Percentiles rank a stretch among this genome's conserved stretches.
phyloP scores from a whole-genome alignment of 1,140 invertebrate species.

The Helicoverpa armigera region DNA sequence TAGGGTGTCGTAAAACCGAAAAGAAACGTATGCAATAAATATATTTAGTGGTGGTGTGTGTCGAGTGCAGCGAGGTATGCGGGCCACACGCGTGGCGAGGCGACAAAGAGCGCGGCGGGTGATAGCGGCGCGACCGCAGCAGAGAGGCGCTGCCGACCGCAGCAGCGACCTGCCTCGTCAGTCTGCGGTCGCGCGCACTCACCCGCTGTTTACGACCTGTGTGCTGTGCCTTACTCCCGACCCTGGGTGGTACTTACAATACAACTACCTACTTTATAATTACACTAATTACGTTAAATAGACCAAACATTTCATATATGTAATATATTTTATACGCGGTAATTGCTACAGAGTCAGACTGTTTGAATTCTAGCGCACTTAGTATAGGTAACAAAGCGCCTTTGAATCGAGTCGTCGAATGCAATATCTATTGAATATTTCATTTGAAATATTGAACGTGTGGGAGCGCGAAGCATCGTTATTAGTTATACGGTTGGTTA shows the following conservation, averaged over 20 bases:
- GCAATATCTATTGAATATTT: conserved; percentile 73
- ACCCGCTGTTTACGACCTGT: conserved; percentile 55
- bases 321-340: background rate
- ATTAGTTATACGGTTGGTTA: conserved; percentile 49
- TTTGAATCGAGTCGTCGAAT: conserved; percentile 69
- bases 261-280: background rate
- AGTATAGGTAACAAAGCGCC: conserved; percentile 62
- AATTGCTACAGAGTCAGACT: background rate
- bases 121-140: conserved; percentile 52
- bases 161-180: conserved; percentile 50
- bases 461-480: conserved; percentile 59
- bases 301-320: background rate
- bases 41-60: conserved; percentile 31
- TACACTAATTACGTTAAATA: background rate
- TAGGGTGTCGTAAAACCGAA: conserved; percentile 58
- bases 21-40: conserved; percentile 59
- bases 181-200: conserved; percentile 53
- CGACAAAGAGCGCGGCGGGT: conserved; percentile 26
- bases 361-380: conserved; percentile 17
- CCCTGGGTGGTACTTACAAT: too few relatives aligned
- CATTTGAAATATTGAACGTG: conserved; percentile 76
- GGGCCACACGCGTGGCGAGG: conserved; percentile 46
- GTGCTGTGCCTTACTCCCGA: background rate
- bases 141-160: conserved; percentile 50
- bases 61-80: conserved; percentile 30